Evolutionary conservation across 92 coral and sea anemone species (phyloP), one percentile per base, ranked within the genome.

Genomic region (Umimayanthus chanpuru): DNA sequence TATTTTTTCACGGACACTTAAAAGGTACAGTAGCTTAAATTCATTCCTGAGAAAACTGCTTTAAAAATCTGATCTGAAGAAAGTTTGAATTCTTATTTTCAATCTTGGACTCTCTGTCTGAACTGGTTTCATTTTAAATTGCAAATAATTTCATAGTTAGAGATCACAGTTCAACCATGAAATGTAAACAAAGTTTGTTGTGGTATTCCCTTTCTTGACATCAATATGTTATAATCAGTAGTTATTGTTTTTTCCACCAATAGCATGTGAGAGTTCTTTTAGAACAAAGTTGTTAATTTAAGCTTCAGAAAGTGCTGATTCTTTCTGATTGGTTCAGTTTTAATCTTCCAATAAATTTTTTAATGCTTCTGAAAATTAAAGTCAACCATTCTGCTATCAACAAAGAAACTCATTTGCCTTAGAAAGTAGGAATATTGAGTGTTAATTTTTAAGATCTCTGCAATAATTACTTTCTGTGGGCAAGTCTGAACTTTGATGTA

Each of bases 281-380:
- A 38, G 29, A 58, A 64, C 50, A 82, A 25, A 29, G 44, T 20
- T 29, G 71, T 81, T 40, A 81, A 81, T 38, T 81, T 81, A 8
- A 41, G 18, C 28, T 81, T 65, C 41, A 26, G 32, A 82, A 39
- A 32, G 8, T 79, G 68, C 86, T 83, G 56, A 4, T 43, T 70
- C 67, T 83, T 83, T 29, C 72, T 73, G 55, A 83, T 83, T 43
- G 86, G 40, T 70, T 3, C 66, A 15, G 71, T 12, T 70, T 83
- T 83, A 44, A 83, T 47, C 61, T 65, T 64, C 23, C 79, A 70
- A 30, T 12, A 20, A n/a, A 30, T 6, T 47, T 70, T 83, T 83
- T 38, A 83, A 49, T 55, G 43, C 28, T 70, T 44, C 36, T 32
- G 2, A 32, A 40, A 30, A 56, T 83, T 41, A 70, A 40, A 83